Evolutionary conservation across 2,113 vertebrate genomes (phyloP), one percentile per base, ranked within the genome.

Genomic region (Trichechus manatus): DNA sequence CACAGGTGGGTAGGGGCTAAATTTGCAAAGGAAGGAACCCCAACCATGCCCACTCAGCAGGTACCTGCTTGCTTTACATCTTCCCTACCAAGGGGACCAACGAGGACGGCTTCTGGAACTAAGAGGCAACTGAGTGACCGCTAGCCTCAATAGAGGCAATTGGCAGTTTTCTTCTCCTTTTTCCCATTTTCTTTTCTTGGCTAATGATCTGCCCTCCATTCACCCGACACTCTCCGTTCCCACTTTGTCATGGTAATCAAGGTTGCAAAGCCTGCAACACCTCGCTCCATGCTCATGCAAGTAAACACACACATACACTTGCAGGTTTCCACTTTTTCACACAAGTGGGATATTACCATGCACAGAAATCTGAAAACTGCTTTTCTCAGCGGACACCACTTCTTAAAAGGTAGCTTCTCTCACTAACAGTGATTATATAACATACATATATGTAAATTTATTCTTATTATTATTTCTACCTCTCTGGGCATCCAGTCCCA

Each of bases 361-460:
- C 36, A 44, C 64, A 33, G 1, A 10, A 33, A 3, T 72, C 42
- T 66, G 33, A 25, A 44, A 14, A 36, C 29, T 29, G 25, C 29
- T 89, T 50, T 79, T 29, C 63, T 83, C 27, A 17, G 42, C 44
- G n/a, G 20, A 59, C 82, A 10, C 47, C 7, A 13, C 74, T 79
- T 93, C 77, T 82, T 84, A 33, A 93, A 88, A n/a, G 36, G 9
- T 39, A 82, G 29, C 68, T 44, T 91, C 85, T 91, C n/a, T 66
- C 63, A 29, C 44, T 86, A 39, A 83, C 87, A 95, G 66, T 39
- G 19, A n/a, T 63, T 13, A 6, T 77, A 47, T 50, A 91, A 64
- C 36, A 68, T 36, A 81, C 5, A 2, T 31, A 25, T 42, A 25
- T 86, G 14, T 8, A 36, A 66, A 39, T 85, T 8, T 66, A 64